Conservation (phyloP, 2,888 invertebrate genomes). For the Temnothorax unifasciatus region DNA sequence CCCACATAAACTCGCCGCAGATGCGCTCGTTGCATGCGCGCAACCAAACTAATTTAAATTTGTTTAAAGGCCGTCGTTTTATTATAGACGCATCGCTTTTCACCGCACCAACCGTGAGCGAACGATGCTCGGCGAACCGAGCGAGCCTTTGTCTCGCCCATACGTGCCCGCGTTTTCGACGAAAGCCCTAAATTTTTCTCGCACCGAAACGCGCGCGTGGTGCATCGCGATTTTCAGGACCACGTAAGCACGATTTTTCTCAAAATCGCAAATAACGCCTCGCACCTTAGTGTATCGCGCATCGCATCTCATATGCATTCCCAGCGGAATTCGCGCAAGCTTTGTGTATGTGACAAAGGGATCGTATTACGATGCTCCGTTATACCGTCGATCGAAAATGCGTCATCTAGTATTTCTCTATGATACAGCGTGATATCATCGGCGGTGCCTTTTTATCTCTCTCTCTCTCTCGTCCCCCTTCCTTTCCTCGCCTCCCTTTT, state of each 20-base stretch:
- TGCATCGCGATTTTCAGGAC: not conserved
- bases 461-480: conserved; percentile 47
- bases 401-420: conserved; percentile 59
- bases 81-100: conserved; percentile 67
- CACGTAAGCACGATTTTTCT: not conserved
- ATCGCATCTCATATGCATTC: not conserved
- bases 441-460: conserved; percentile 60
- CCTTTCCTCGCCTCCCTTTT: conserved; percentile 21
- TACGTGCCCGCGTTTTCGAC: not conserved
- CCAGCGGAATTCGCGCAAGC: not conserved
- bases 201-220: not conserved
- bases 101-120: conserved; percentile 26
- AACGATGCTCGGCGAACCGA: conserved; percentile 15
- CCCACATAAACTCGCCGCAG: conserved; percentile 76
- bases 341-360: conserved; percentile 5
- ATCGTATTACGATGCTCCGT: not conserved
- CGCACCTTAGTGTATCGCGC: not conserved
- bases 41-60: conserved; percentile 78
- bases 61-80: conserved; percentile 78
- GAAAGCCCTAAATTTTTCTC: not conserved
- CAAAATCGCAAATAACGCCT: not conserved
- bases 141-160: conserved; percentile 31
- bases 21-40: conserved; percentile 65
- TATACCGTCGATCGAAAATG: conserved; percentile 53
- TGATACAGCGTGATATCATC: conserved; percentile 44